These are phyloP conservation scores for Rhingia rostrata DNA, from an alignment of 2,888 invertebrate species.

Conservation along the genomic window DNA sequence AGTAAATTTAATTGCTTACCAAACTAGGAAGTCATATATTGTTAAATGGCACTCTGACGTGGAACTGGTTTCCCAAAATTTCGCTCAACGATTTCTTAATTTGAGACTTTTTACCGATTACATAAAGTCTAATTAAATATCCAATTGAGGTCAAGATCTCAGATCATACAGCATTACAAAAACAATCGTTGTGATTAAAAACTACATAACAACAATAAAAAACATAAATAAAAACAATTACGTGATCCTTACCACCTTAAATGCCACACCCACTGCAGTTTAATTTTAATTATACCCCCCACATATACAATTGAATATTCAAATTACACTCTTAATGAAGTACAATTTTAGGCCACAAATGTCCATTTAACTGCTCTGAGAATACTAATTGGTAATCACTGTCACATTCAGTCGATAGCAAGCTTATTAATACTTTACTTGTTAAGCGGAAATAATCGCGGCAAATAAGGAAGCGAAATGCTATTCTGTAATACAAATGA, in stretches of 20 bases:
- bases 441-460: not conserved
- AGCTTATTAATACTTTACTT: not conserved
- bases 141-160: constrained; percentile 16
- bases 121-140: no score
- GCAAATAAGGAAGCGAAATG: no score
- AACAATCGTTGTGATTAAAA: not conserved
- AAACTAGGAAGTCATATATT: no score
- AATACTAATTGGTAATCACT: constrained; percentile 9
- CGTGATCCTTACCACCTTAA: no score
- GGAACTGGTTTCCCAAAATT: no score
- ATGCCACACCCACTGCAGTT: no score
- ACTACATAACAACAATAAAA: not conserved
- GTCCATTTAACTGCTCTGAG: constrained; percentile 9
- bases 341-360: constrained; percentile 30
- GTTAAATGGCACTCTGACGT: no score
- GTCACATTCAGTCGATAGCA: not conserved
- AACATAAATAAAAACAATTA: not conserved
- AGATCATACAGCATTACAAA: not conserved
- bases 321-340: constrained; percentile 21
- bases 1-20: no score
- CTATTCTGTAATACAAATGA: no score
- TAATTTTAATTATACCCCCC: constrained; percentile 9
- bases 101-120: no score
- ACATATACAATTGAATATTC: constrained; percentile 16
- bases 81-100: no score